These are phyloP conservation scores for Cerceris rybyensis DNA, from an alignment of 2,888 invertebrate genomes.

Conservation along the genomic window DNA sequence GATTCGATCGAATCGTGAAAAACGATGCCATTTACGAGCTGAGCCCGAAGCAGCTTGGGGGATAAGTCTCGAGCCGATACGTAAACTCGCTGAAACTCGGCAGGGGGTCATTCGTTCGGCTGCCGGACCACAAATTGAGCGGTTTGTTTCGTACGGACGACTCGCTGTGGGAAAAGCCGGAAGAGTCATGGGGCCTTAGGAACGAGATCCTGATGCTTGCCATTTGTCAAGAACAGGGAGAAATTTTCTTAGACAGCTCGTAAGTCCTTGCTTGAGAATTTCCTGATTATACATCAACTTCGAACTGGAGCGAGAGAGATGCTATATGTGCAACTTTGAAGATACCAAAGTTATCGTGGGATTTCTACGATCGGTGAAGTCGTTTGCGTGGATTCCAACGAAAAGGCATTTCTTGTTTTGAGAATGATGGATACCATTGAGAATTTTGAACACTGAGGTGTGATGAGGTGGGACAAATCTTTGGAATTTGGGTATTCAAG, in stretches of 20 bases:
- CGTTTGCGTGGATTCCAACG: too few relatives aligned
- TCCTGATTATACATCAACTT: constrained; percentile 56
- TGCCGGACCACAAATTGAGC: constrained; percentile 77
- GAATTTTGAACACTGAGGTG: too few relatives aligned
- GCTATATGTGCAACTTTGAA: too few relatives aligned
- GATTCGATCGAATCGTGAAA: constrained; percentile 57
- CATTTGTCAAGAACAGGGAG: constrained; percentile 55
- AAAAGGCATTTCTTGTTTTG: too few relatives aligned
- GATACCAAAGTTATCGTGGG: too few relatives aligned
- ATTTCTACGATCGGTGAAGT: too few relatives aligned
- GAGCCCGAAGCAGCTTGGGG: constrained; percentile 38
- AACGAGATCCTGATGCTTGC: constrained; percentile 51
- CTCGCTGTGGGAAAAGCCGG: constrained; percentile 24
- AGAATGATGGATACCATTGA: too few relatives aligned
- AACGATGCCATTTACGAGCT: constrained; percentile 67
- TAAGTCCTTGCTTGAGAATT: constrained; percentile 41
- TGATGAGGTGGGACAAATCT: too few relatives aligned
- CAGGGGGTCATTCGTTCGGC: constrained; percentile 73
- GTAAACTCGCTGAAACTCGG: constrained; percentile 72
- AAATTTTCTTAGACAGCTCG: constrained; percentile 59
- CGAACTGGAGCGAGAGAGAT: too few relatives aligned
- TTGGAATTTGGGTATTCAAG: too few relatives aligned
- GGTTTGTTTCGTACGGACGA: constrained; percentile 73
- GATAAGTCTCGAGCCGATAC: constrained; percentile 67
- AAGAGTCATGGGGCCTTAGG: constrained; percentile 41